Percentiles rank a stretch among this genome's conserved stretches.
Evolutionary conservation across 2,888 invertebrate species (phyloP).

Genomic region (Aspidiotus destructor): DNA sequence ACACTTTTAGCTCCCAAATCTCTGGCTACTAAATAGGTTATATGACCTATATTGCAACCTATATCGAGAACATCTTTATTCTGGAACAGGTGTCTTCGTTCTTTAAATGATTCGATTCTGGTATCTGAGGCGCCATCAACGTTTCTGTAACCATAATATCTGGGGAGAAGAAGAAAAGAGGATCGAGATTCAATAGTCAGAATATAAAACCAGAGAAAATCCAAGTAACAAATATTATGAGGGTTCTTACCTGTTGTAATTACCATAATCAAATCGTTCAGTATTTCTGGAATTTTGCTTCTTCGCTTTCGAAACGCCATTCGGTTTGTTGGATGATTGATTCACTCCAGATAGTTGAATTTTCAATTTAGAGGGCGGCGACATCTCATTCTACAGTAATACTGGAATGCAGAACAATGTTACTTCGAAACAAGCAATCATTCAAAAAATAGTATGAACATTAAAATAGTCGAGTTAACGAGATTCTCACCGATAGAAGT

Average conservation of each 20-base stretch:
- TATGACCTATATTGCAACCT: constrained; percentile 94
- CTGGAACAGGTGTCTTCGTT: constrained; percentile 70
- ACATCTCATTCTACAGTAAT: too few species aligned
- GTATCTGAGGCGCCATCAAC: constrained; percentile 64
- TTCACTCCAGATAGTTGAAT: too few species aligned
- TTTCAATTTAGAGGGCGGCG: too few species aligned
- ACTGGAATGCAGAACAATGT: too few species aligned
- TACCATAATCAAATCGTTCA: constrained; percentile 34
- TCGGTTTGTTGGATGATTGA: too few species aligned
- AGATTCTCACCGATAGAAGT: too few species aligned
- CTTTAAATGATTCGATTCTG: constrained; percentile 68
- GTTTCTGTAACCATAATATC: constrained; percentile 91
- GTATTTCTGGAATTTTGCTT: background rate
- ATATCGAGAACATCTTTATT: constrained; percentile 89
- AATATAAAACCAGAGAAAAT: background rate
- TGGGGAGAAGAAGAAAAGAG: constrained; percentile 39
- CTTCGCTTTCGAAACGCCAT: background rate
- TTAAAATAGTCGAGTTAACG: too few species aligned
- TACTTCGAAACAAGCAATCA: too few species aligned
- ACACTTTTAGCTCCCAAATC: constrained; percentile 76
- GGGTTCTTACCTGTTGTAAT: constrained; percentile 35
- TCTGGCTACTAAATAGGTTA: constrained; percentile 81
- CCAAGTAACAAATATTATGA: too few species aligned
- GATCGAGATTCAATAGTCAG: too few species aligned
- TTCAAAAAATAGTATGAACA: too few species aligned